phyloP scores from a whole-genome alignment of 2,888 invertebrate genomes.

The Elgonia sp. region DNA sequence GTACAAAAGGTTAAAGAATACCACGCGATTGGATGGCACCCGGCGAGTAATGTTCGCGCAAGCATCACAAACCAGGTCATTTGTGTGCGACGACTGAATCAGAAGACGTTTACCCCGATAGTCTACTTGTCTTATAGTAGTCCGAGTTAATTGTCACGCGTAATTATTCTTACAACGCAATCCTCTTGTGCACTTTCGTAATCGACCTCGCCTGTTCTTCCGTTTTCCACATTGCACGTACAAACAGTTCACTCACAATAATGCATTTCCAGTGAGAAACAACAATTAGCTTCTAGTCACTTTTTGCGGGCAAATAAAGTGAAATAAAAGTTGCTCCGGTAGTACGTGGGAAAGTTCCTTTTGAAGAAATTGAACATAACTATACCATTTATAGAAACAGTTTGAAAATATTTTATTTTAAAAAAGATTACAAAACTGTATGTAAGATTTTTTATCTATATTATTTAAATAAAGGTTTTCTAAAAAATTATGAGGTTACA shows the following conservation, averaged over 20 bases:
- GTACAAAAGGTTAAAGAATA: slow-evolving; percentile 81
- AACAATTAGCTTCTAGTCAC: slow-evolving; percentile 1
- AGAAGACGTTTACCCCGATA: slow-evolving; percentile 42
- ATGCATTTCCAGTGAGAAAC: slow-evolving; percentile 1
- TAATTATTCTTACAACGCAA: slow-evolving; percentile 78
- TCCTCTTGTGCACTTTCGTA: slow-evolving; percentile 52
- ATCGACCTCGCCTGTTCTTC: slow-evolving; percentile 34
- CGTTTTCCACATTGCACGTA: slow-evolving; percentile 24
- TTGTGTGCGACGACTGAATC: slow-evolving; percentile 33
- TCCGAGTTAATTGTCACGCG: slow-evolving; percentile 75
- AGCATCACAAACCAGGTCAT: slow-evolving; percentile 76
- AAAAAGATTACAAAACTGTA: no score
- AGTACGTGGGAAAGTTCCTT: no score
- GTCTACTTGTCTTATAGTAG: slow-evolving; percentile 15
- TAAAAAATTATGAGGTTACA: no score
- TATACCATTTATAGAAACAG: no score
- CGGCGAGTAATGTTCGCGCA: slow-evolving; percentile 6
- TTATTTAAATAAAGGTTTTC: no score
- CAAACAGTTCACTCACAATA: neutral
- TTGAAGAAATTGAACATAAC: no score
- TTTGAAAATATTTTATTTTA: no score
- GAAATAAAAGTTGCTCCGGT: no score
- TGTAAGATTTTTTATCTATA: no score
- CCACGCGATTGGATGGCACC: slow-evolving; percentile 46
- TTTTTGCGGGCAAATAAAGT: no score